phyloP scores from a whole-genome alignment of 2,797 vertebrate genomes.

The Catharus ustulatus region DNA sequence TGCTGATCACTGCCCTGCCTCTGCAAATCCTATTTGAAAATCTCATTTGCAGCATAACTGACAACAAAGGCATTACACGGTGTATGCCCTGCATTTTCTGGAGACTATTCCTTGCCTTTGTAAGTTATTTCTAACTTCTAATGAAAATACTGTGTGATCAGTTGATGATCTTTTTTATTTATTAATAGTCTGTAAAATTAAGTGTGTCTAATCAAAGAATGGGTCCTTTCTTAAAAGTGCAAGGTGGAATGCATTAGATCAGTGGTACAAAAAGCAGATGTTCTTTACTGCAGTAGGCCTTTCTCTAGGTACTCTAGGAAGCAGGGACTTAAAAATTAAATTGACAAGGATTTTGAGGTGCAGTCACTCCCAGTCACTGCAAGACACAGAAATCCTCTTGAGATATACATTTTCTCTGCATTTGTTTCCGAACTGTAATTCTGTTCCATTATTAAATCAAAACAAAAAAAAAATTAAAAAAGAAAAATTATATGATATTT shows the following conservation, averaged over 20 bases:
- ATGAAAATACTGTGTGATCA: constrained; percentile 25
- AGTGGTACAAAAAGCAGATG: constrained; percentile 54
- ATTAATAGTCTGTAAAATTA: constrained; percentile 69
- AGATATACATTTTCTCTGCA: not conserved
- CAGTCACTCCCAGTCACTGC: constrained; percentile 19
- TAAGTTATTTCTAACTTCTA: constrained; percentile 63
- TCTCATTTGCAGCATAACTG: constrained; percentile 73
- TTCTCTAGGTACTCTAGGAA: constrained; percentile 43
- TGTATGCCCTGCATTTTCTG: constrained; percentile 27
- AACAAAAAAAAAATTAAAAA: not conserved
- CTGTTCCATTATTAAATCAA: not conserved
- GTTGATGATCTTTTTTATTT: constrained; percentile 53
- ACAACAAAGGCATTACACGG: constrained; percentile 70
- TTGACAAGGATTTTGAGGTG: constrained; percentile 48
- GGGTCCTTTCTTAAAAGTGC: constrained; percentile 58
- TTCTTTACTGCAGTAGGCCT: constrained; percentile 48
- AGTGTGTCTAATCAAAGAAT: constrained; percentile 62
- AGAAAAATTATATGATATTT: constrained; percentile 28
- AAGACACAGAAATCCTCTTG: constrained; percentile 23
- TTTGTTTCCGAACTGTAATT: constrained; percentile 60
- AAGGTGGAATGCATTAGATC: constrained; percentile 54
- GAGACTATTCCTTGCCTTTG: constrained; percentile 42
- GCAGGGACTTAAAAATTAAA: constrained; percentile 56
- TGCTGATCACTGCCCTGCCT: constrained; percentile 52
- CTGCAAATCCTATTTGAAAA: constrained; percentile 75